Evolutionary conservation across 1,140 invertebrate genomes (phyloP).

Genomic region (Uloborus diversus): DNA sequence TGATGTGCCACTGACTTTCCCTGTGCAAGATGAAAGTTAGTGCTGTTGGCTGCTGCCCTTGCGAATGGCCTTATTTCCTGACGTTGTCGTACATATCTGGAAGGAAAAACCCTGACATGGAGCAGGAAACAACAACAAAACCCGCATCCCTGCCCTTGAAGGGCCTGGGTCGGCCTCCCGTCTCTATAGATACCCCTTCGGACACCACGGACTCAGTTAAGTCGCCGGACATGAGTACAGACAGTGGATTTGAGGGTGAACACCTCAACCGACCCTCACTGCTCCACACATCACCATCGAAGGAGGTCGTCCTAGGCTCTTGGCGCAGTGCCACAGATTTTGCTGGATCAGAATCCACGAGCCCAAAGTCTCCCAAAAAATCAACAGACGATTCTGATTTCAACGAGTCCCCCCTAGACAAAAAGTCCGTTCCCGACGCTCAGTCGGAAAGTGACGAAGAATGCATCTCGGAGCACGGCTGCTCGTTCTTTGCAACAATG

Average conservation of each 20-base stretch:
- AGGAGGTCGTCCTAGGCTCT: slow-evolving; percentile 43
- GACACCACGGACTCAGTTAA: slow-evolving; percentile 53
- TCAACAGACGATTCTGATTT: slow-evolving; percentile 56
- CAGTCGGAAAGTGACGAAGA: slow-evolving; percentile 56
- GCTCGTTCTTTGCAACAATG: slow-evolving; percentile 37
- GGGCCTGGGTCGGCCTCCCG: slow-evolving; percentile 26
- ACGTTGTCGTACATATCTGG: slow-evolving; percentile 57
- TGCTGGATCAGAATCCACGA: slow-evolving; percentile 45
- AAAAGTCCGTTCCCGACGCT: slow-evolving; percentile 54
- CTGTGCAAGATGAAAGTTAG: slow-evolving; percentile 56
- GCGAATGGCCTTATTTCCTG: slow-evolving; percentile 57
- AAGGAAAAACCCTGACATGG: slow-evolving; percentile 51
- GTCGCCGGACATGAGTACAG: slow-evolving; percentile 57
- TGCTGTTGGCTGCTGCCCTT: slow-evolving; percentile 55
- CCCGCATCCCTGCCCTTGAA: slow-evolving; percentile 49
- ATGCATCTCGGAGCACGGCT: slow-evolving; percentile 33
- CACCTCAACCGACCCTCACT: slow-evolving; percentile 53
- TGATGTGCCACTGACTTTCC: slow-evolving; percentile 30
- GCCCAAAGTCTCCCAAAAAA: slow-evolving; percentile 54
- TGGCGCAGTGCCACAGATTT: slow-evolving; percentile 50
- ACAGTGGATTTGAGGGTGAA: slow-evolving; percentile 57
- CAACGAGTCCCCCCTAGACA: slow-evolving; percentile 55
- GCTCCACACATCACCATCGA: slow-evolving; percentile 47
- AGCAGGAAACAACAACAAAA: slow-evolving; percentile 50
- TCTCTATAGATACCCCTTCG: slow-evolving; percentile 41